phyloP scores from a whole-genome alignment of 2,113 vertebrate genomes.

The Petroica traversi region DNA sequence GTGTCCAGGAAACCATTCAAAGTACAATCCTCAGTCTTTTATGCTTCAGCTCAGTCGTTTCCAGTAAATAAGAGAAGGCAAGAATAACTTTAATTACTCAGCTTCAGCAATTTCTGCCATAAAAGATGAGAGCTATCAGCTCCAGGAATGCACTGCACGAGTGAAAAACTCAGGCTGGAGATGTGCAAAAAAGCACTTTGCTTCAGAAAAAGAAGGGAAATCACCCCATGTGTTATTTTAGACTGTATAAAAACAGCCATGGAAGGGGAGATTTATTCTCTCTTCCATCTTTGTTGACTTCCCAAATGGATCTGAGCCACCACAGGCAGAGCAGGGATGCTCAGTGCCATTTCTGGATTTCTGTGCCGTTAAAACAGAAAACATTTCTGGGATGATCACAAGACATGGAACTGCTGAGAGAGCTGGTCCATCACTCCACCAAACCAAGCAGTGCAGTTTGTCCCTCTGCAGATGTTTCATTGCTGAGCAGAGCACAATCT shows the following conservation, averaged over 20 bases:
- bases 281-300: neutral
- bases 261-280: constrained; percentile 29
- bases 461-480: neutral
- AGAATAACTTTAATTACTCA: constrained; percentile 60
- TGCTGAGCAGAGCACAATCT: neutral
- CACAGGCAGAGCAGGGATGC: neutral
- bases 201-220: neutral
- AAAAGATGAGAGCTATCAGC: constrained; percentile 29
- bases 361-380: neutral
- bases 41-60: constrained; percentile 13
- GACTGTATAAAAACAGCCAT: neutral
- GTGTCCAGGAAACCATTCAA: neutral
- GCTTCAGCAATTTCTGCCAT: constrained; percentile 10
- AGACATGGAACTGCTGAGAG: neutral
- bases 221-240: constrained; percentile 20
- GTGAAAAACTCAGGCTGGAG: neutral
- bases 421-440: neutral
- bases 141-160: neutral
- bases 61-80: constrained; percentile 53
- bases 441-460: neutral
- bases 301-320: neutral
- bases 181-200: neutral
- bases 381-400: neutral
- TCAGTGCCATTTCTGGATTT: neutral
- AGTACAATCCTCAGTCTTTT: neutral